Conservation (phyloP, 2,113 vertebrate species). For the Periophthalmodon schlosseri region DNA sequence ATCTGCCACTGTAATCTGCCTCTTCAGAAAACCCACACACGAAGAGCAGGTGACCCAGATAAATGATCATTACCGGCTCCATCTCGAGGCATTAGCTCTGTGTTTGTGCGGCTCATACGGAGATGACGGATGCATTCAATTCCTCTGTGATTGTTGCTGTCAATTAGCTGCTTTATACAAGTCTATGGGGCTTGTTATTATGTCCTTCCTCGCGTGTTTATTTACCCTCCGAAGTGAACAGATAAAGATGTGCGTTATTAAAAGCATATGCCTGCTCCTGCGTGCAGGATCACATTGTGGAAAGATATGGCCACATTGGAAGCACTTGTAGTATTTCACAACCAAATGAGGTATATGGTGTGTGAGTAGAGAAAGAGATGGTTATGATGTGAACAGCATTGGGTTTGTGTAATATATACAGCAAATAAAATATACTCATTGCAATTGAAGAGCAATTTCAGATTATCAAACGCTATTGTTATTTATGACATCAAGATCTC, state of each 20-base stretch:
- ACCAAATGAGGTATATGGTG: conserved; percentile 15
- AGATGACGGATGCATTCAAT: conserved; percentile 15
- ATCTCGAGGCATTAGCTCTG: neutral
- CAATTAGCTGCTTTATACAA: conserved; percentile 43
- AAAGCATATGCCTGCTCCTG: conserved; percentile 7
- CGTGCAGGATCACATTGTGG: conserved; percentile 11
- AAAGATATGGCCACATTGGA: conserved; percentile 39
- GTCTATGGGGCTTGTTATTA: conserved; percentile 53
- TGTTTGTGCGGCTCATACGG: neutral
- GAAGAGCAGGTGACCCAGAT: conserved; percentile 37
- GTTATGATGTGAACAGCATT: too few species aligned
- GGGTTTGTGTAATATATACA: too few species aligned
- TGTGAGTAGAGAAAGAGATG: too few species aligned
- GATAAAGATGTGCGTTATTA: conserved; percentile 38
- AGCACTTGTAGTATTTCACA: conserved; percentile 30
- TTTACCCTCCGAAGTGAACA: conserved; percentile 24
- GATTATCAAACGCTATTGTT: too few species aligned
- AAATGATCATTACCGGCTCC: conserved; percentile 29
- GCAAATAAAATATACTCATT: too few species aligned
- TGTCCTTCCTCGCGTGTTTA: conserved; percentile 30
- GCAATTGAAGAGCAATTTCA: too few species aligned
- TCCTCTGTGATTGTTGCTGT: conserved; percentile 18
- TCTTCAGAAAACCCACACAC: conserved; percentile 53
- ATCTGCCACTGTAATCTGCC: conserved; percentile 37
- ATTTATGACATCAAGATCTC: too few species aligned